Evolutionary conservation across 2,888 invertebrate species (phyloP), one percentile per base, ranked within the genome.

Genomic region (Morpho helenor): DNA sequence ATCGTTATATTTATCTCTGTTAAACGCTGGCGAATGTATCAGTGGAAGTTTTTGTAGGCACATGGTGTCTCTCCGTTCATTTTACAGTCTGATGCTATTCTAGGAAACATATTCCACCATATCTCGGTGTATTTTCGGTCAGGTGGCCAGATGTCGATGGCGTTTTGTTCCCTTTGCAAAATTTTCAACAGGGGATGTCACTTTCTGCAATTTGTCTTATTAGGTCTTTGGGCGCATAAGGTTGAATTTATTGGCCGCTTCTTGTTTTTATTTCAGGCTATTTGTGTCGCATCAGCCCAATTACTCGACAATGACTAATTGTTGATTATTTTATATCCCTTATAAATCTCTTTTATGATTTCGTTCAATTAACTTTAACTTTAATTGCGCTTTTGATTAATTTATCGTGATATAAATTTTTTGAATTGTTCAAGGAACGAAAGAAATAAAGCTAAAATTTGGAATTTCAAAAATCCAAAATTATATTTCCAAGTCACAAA

Each of bases 81-180:
- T 89, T 88, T 86, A 87, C 87, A 85, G 87, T 87, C 89, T 86
- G 87, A 71, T 85, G 88, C 89, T 88, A 88, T 89, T 89, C 89
- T 87, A 88, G 87, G 89, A 89, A 89, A 81, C 79, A 80, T 86
- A 82, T 85, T 82, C 80, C 75, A 73, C 76, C 80, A 82, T 85
- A 81, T 84, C 79, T 77, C 74, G 67, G 77, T 73, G 75, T 87
- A 87, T 87, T 88, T 87, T 74, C 72, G 84, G 77, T 75, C 88
- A 89, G 89, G 87, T 88, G 87, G 75, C 86, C 89, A 90, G 87
- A 89, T 90, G 89, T 87, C 75, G 80, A 76, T 70, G 69, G 66
- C 62, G 68, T 68, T 63, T 71, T 67, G 62, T 73, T 74, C 73
- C 69, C 85, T 85, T 87, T 85, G 84, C 76, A 71, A 62, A 75